Evolutionary conservation across 2,797 vertebrate genomes (phyloP).

Genomic region (Vireo griseus): DNA sequence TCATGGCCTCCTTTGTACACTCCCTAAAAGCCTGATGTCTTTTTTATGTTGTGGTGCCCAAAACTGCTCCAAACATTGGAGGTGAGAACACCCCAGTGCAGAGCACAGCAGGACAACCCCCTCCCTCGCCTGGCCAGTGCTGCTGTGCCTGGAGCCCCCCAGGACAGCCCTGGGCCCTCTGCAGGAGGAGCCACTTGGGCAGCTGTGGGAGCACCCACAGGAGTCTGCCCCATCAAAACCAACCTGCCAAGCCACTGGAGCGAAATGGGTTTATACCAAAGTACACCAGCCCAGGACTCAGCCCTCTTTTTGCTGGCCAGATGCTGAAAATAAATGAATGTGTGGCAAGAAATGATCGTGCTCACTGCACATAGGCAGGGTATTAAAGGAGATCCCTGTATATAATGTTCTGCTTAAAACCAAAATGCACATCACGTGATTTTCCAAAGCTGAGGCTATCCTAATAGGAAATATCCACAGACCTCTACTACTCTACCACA

Average conservation of each 20-base stretch:
- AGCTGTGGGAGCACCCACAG: neutral
- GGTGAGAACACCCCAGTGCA: accelerated
- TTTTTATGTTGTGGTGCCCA: neutral
- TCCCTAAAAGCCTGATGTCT: neutral
- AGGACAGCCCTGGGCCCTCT: neutral
- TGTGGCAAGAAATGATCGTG: neutral
- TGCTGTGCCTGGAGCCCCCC: neutral
- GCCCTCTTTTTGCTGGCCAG: neutral
- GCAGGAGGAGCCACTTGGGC: neutral
- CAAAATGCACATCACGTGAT: accelerated
- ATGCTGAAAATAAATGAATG: neutral
- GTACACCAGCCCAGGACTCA: neutral
- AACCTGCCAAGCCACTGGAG: neutral
- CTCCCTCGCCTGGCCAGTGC: neutral
- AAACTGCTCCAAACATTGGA: neutral
- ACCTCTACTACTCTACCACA: neutral
- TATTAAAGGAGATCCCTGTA: neutral
- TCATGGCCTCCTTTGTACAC: neutral
- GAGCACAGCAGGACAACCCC: neutral
- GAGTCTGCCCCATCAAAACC: neutral
- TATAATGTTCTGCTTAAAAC: neutral
- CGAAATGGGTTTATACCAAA: accelerated
- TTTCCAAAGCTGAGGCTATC: neutral
- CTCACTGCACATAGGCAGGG: neutral
- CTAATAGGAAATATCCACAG: accelerated